Base-by-base conservation (phyloP, 2,113 vertebrate genomes). In the Tapirus terrestris region DNA sequence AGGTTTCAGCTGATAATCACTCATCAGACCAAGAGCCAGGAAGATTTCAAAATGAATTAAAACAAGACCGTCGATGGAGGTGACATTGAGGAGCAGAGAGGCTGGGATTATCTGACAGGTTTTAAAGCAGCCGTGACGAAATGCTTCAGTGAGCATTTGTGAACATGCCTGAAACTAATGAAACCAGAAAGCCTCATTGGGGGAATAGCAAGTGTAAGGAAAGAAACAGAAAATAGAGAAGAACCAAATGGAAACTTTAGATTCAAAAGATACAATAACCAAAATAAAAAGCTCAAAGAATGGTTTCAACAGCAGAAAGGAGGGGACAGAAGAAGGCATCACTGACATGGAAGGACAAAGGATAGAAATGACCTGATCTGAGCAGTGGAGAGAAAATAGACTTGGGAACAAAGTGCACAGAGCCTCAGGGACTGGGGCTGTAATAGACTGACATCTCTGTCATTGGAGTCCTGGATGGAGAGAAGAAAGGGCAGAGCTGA, bases 361-460 rank as follows among this genome's bases (percentile, higher is more conserved):
- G 6, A 9, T 43, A 45, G 65, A 73, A 76, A 45, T 29, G 1
- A 76, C 18, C 45, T 29, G 6, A 61, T 65, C 67, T 25, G 45
- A 88, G 56, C 58, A 45, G 16, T 8, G 8, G 61, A 76, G 58
- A 75, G 83, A 27, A 91, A 27, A 1, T 33, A 61, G 73, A 84
- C 27, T 76, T 5, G 17, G 43, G 12, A 8, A n/a, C 21, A 61
- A 63, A 1, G 4, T 5, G 11, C 12, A 17, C 33, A 8, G 39
- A 21, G 31, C n/a, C 6, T 45, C 63, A 23, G 94, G 5, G 3
- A 6, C 3, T 8, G 2, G 1, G 43, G 39, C 75, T 33, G 6
- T 5, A 14, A 17, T 5, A 21, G 53, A 43, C 23, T 14, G 8
- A 36, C 2, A 0, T 23, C 36, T 0, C 6, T 8, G 53, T 9